phyloP scores from a whole-genome alignment of 2,113 vertebrate species.

The Centropristis striata region DNA sequence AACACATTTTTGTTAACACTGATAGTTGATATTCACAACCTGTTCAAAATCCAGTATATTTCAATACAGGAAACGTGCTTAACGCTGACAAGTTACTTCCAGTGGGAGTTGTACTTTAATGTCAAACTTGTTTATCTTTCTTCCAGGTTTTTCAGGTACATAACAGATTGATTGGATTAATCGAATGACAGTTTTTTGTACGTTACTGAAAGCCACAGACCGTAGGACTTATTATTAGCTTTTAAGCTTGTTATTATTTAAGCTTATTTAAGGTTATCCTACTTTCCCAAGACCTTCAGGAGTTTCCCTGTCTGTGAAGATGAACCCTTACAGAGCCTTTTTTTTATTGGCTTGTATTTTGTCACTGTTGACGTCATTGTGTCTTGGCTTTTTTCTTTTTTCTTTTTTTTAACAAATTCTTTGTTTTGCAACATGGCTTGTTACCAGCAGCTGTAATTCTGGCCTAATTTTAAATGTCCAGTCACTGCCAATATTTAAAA shows the following conservation, averaged over 20 bases:
- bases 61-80: constrained; percentile 48
- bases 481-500: constrained; percentile 40
- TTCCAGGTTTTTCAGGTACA: constrained; percentile 44
- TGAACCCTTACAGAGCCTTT: constrained; percentile 10
- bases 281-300: constrained; percentile 23
- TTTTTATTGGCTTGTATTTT: constrained; percentile 28
- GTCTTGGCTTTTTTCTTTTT: constrained; percentile 33
- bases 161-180: constrained; percentile 41
- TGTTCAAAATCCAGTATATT: constrained; percentile 40
- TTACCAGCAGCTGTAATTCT: constrained; percentile 33
- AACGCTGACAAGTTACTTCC: constrained; percentile 50
- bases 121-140: constrained; percentile 31
- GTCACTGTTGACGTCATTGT: constrained; percentile 16
- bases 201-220: constrained; percentile 39
- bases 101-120: constrained; percentile 59
- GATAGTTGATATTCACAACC: constrained; percentile 38
- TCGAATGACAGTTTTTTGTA: constrained; percentile 38
- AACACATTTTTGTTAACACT: constrained; percentile 43
- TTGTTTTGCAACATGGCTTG: not conserved
- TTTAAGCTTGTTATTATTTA: constrained; percentile 7
- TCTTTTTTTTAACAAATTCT: constrained; percentile 29
- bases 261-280: not conserved
- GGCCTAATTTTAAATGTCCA: constrained; percentile 5
- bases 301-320: constrained; percentile 25
- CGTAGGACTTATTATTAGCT: constrained; percentile 5